Percentiles rank a stretch among this genome's conserved stretches.
phyloP scores from a whole-genome alignment of 2,113 vertebrate species.

The Charina bottae region DNA sequence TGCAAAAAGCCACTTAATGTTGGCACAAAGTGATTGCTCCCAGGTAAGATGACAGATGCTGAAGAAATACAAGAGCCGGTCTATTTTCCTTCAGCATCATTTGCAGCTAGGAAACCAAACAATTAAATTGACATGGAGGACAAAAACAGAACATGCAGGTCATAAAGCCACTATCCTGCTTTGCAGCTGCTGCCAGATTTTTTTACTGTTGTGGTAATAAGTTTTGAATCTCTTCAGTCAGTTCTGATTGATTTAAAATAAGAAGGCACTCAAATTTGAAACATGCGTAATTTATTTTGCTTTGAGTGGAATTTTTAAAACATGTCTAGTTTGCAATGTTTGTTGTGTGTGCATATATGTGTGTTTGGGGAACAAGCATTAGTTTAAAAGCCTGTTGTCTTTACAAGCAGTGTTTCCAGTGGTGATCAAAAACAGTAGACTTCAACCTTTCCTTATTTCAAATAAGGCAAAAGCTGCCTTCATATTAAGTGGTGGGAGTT shows the following conservation, averaged over 20 bases:
- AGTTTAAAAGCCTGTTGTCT: not conserved
- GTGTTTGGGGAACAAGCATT: not conserved
- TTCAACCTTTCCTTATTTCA: not conserved
- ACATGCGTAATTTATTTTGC: not conserved
- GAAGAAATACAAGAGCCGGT: conserved; percentile 1
- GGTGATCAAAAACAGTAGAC: not conserved
- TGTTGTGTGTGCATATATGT: not conserved
- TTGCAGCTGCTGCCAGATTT: not conserved
- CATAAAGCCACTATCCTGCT: not conserved
- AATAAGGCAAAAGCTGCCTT: not conserved
- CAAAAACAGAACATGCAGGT: not conserved
- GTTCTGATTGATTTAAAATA: conserved; percentile 7
- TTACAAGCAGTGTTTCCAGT: not conserved
- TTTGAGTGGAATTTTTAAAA: not conserved
- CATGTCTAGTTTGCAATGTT: not conserved
- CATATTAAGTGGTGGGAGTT: too few species aligned
- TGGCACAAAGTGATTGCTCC: not conserved
- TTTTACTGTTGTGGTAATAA: not conserved
- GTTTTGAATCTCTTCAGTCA: not conserved
- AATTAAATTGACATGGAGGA: not conserved
- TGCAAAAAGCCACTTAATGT: conserved; percentile 21
- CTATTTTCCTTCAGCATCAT: not conserved
- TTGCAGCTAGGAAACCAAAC: conserved; percentile 14
- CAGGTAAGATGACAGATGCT: conserved; percentile 12
- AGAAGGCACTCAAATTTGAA: not conserved